Evolutionary conservation across 2,888 invertebrate species (phyloP).

Genomic region (Podotricha telesiphe): DNA sequence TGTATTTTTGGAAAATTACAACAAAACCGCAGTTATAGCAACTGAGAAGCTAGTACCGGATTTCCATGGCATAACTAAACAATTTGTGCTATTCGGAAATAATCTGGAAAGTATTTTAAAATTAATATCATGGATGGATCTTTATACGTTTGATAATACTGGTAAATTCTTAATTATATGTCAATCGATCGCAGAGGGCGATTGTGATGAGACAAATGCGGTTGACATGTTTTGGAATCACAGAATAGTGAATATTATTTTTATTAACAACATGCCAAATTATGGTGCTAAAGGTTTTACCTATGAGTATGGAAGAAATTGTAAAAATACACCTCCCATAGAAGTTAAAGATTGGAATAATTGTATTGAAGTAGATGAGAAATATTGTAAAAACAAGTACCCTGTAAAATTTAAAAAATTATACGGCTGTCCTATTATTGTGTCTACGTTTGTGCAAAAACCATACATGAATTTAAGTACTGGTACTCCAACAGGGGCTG

Average conservation of each 20-base stretch:
- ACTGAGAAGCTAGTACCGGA: slow-evolving; percentile 50
- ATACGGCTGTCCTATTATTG: slow-evolving; percentile 60
- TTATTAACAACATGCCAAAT: slow-evolving; percentile 52
- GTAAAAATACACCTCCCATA: slow-evolving; percentile 55
- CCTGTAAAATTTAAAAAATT: slow-evolving; percentile 61
- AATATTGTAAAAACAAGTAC: slow-evolving; percentile 51
- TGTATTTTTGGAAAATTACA: slow-evolving; percentile 57
- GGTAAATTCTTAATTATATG: slow-evolving; percentile 68
- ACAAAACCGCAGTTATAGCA: slow-evolving; percentile 57
- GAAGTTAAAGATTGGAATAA: slow-evolving; percentile 49
- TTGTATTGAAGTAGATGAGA: slow-evolving; percentile 41
- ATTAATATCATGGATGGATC: slow-evolving; percentile 55
- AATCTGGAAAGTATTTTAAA: slow-evolving; percentile 52
- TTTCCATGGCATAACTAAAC: slow-evolving; percentile 50
- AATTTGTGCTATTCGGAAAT: slow-evolving; percentile 62
- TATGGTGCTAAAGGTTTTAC: slow-evolving; percentile 55
- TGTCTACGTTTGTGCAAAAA: slow-evolving; percentile 63
- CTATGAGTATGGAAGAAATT: slow-evolving; percentile 58
- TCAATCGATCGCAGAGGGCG: slow-evolving; percentile 49
- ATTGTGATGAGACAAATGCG: slow-evolving; percentile 61
- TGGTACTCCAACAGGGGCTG: slow-evolving; percentile 59
- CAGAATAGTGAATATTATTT: slow-evolving; percentile 64
- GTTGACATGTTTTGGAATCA: slow-evolving; percentile 60
- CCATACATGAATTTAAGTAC: slow-evolving; percentile 63
- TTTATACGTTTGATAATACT: slow-evolving; percentile 60